Evolutionary conservation across 1,140 invertebrate species (phyloP), one percentile per base, ranked within the genome.

Genomic region (Cataglyphis hispanica): DNA sequence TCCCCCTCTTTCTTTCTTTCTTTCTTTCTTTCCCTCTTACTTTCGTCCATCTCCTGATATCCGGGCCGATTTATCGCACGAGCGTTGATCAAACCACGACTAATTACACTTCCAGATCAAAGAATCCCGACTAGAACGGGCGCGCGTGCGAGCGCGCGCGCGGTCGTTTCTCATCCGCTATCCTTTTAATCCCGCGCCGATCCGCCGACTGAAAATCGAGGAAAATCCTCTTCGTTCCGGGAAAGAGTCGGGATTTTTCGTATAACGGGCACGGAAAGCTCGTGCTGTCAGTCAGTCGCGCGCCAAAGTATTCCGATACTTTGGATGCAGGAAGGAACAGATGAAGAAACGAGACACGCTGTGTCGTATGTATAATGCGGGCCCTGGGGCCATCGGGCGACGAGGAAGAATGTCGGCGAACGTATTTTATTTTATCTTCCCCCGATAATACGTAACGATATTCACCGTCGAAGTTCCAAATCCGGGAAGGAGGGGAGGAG

Each of bases 271-370:
- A 72, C 78, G 46, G 46, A 74, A 83, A 83, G 67, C 67, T 83
- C 78, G 7, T 4, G 46, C 67, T 37, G 78, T 83, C 78, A 46
- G 66, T 72, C 78, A 72, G 37, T 13, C 19, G 0, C 46, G 5
- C 34, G 61, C 43, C n/a, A 60, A 83, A 86, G 67, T 87, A 86
- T 81, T 86, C 85, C 64, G 85, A 67, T 75, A 67, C 76, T 86
- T 66, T 50, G 43, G 75, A 46, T 46, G 67, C 60, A 16, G 46
- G 67, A 83, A 81, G 53, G 75, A 86, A 80, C 74, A 74, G 46
- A 74, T 81, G 22, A 25, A 56, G 50, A 69, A 74, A 40, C 58
- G 60, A 50, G 11, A 7, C 46, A 1, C 40, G 46, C 13, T 27
- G 60, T 53, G 61, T 75, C 74, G 46, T 63, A 43, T 67, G 69